These are phyloP conservation scores for Aegypius monachus DNA, from an alignment of 2,113 vertebrate genomes.

Conservation along the genomic window DNA sequence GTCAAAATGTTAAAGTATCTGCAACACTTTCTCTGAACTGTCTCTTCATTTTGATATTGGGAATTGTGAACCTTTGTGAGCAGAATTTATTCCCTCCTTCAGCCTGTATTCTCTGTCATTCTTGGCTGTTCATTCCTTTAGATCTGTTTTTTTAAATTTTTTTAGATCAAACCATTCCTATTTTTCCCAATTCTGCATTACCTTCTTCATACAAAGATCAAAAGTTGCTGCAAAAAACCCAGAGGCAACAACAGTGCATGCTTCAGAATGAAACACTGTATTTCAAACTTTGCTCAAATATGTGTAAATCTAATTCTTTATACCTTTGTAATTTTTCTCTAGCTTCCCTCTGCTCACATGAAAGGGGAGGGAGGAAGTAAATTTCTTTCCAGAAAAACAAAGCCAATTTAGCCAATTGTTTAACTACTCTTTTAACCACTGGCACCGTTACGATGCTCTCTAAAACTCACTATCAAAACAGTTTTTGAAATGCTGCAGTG, in stretches of 20 bases:
- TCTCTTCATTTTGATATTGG: neutral
- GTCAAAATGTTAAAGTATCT: neutral
- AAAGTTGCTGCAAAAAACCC: neutral
- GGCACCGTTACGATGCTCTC: neutral
- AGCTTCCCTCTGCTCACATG: neutral
- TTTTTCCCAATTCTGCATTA: neutral
- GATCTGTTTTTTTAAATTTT: neutral
- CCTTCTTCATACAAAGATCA: neutral
- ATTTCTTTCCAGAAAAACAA: neutral
- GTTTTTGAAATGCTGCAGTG: neutral
- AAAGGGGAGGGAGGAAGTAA: neutral
- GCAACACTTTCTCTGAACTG: neutral
- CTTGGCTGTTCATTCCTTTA: neutral
- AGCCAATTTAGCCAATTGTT: neutral
- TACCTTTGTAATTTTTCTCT: neutral
- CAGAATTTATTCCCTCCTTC: neutral
- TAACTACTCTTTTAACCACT: neutral
- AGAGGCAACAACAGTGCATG: neutral
- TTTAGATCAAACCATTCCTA: neutral
- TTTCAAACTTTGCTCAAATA: neutral
- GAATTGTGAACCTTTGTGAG: neutral
- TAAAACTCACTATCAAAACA: neutral
- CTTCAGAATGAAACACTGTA: neutral
- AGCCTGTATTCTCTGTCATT: neutral
- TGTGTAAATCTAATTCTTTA: neutral